Percentiles rank a stretch among this genome's conserved stretches.
These are phyloP conservation scores for Artibeus jamaicensis DNA, from an alignment of 2,797 vertebrate genomes.

Conservation along the genomic window DNA sequence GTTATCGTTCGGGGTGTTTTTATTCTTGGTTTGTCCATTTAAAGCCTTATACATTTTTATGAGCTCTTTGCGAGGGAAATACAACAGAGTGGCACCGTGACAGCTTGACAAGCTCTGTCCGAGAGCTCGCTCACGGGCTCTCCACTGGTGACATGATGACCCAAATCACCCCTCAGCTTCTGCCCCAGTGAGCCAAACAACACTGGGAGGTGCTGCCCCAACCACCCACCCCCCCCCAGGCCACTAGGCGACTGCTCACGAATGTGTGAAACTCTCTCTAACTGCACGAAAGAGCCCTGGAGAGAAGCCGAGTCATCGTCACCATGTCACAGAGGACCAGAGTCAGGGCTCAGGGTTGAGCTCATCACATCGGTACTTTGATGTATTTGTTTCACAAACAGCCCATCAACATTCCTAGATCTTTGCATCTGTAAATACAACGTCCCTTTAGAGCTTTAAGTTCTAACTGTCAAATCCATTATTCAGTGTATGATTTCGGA, in stretches of 20 bases:
- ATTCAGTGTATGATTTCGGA: constrained; percentile 37
- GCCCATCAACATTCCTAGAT: neutral
- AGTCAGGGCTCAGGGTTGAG: neutral
- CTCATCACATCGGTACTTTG: neutral
- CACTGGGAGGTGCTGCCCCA: neutral
- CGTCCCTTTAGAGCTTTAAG: neutral
- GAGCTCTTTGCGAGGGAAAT: constrained; percentile 52
- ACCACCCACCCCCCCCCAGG: neutral
- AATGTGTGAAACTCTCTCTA: neutral
- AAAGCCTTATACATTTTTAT: constrained; percentile 65
- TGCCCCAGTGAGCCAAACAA: neutral
- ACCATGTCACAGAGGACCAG: neutral
- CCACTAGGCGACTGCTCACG: neutral
- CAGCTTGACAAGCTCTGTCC: neutral
- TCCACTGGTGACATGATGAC: neutral
- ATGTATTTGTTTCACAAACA: neutral
- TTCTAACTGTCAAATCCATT: constrained; percentile 42
- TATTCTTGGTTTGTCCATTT: constrained; percentile 54
- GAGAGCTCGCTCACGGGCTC: neutral
- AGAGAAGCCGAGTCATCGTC: neutral
- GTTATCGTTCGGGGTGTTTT: constrained; percentile 22
- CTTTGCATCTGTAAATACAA: neutral
- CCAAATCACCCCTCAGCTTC: neutral
- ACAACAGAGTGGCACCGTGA: neutral
- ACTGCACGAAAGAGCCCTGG: neutral